Conservation (phyloP, 2,113 vertebrate genomes). For the Chrysochloris asiatica region DNA sequence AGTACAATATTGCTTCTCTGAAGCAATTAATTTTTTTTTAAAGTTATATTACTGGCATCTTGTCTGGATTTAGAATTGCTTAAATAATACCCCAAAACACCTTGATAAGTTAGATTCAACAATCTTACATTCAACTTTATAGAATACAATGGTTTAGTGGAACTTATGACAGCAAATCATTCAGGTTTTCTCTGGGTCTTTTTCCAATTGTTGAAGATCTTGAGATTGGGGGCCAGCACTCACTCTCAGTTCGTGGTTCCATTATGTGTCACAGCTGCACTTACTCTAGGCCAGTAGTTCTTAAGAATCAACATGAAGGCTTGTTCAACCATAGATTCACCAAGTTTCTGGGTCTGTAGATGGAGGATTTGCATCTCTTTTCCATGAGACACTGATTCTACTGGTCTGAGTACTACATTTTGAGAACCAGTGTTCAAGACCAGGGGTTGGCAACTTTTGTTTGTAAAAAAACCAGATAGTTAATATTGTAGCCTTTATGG, state of each 20-base stretch:
- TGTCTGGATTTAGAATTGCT: conserved; percentile 27
- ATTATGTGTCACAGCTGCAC: background rate
- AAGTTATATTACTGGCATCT: conserved; percentile 10
- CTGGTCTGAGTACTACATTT: background rate
- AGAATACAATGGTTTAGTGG: background rate
- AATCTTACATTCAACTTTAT: background rate
- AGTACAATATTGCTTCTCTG: background rate
- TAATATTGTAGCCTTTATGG: background rate
- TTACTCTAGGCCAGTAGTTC: background rate
- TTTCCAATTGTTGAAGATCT: background rate
- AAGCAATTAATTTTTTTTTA: conserved; percentile 3
- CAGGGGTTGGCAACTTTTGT: background rate
- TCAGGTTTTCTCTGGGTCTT: background rate
- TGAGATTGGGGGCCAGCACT: background rate
- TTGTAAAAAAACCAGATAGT: background rate
- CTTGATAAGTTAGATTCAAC: background rate
- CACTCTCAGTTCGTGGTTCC: background rate
- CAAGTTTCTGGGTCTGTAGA: background rate
- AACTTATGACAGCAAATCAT: background rate
- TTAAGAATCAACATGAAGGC: background rate
- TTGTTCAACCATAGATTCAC: background rate
- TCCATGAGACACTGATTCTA: background rate
- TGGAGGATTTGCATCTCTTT: background rate
- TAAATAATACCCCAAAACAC: background rate
- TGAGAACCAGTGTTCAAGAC: background rate